A percentile compares a stretch with the other conserved stretches of the same genome.
Evolutionary conservation across 1,140 invertebrate genomes (phyloP).

Genomic region (Nylanderia fulva): DNA sequence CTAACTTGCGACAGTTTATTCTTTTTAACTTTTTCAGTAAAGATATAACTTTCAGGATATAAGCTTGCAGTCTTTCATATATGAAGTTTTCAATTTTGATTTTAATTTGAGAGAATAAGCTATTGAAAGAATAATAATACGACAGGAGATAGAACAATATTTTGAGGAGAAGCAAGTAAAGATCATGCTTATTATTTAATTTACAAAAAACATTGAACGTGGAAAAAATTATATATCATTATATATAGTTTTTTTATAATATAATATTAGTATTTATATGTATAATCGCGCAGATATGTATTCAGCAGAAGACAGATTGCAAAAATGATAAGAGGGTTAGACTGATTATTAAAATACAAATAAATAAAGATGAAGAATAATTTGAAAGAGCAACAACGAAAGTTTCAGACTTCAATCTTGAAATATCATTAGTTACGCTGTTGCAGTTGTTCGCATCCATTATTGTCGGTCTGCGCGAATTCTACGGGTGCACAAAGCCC

Average conservation of each 20-base stretch:
- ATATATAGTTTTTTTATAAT: no score
- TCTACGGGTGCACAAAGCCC: neutral
- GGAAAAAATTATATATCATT: neutral
- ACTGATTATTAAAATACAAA: neutral
- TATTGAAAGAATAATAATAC: neutral
- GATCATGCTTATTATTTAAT: neutral
- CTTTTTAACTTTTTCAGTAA: constrained; percentile 42
- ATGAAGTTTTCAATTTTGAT: constrained; percentile 1
- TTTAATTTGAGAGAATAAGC: neutral
- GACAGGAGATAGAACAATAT: neutral
- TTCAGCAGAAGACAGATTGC: neutral
- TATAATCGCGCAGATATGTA: no score
- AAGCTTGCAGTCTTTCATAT: neutral
- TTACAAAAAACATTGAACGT: constrained; percentile 2
- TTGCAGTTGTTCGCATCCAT: constrained; percentile 1
- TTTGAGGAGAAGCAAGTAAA: neutral
- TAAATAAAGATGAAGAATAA: neutral
- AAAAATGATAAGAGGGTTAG: no score
- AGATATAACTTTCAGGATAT: constrained; percentile 34
- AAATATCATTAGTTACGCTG: constrained; percentile 15
- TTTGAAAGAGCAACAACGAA: neutral
- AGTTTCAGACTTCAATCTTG: neutral
- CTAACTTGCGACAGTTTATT: constrained; percentile 40
- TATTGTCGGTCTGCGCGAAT: constrained; percentile 9
- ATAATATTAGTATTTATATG: no score